phyloP scores from a whole-genome alignment of 2,113 vertebrate species.

The Syngnathoides biaculeatus region DNA sequence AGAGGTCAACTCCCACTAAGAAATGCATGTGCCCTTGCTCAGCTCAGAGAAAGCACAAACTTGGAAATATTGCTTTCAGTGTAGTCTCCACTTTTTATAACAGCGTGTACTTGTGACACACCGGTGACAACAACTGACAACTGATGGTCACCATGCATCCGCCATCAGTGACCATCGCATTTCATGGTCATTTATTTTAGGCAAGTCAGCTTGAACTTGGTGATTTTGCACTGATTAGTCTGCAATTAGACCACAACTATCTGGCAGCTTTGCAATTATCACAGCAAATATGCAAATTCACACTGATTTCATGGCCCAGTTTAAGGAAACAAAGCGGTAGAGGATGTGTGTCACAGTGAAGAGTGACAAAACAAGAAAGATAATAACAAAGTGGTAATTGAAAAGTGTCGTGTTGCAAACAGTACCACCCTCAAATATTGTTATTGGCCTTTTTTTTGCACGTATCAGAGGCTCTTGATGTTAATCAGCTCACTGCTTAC shows the following conservation, averaged over 20 bases:
- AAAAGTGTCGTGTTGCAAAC: conserved; percentile 98
- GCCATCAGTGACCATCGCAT: background rate
- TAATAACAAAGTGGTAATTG: conserved; percentile 98
- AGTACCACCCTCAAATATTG: conserved; percentile 97
- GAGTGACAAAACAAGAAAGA: conserved; percentile 27
- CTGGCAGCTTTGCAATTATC: conserved; percentile 66
- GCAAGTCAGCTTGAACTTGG: conserved; percentile 25
- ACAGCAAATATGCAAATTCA: conserved; percentile 79
- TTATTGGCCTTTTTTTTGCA: conserved; percentile 96
- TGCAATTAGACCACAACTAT: conserved; percentile 67
- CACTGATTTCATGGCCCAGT: conserved; percentile 63
- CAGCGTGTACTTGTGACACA: background rate
- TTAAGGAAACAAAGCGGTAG: conserved; percentile 50
- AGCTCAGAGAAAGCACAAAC: background rate
- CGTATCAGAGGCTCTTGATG: conserved; percentile 99
- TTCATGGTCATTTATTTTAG: background rate
- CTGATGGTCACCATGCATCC: background rate
- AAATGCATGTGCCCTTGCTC: background rate
- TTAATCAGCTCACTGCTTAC: conserved; percentile 95
- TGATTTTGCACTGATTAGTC: conserved; percentile 61
- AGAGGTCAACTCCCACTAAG: background rate
- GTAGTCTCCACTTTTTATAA: background rate
- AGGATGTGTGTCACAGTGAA: conserved; percentile 44
- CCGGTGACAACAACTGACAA: background rate
- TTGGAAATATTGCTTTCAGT: background rate